These are phyloP conservation scores for Blastomussa wellsi DNA, from an alignment of 92 coral and sea anemone species.

Conservation along the genomic window DNA sequence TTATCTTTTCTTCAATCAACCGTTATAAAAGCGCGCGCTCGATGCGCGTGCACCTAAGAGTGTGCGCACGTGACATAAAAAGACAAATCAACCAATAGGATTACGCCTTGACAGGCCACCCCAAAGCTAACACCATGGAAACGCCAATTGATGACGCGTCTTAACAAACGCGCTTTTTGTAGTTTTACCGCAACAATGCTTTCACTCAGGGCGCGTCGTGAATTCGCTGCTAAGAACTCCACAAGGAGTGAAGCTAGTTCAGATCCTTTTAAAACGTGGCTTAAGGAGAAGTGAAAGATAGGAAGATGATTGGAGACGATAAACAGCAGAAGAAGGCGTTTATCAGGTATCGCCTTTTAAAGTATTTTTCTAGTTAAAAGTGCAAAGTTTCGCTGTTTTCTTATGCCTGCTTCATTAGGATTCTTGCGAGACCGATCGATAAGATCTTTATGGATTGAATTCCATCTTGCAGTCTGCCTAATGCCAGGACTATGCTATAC, in stretches of 20 bases:
- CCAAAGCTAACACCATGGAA: background rate
- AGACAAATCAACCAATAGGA: constrained; percentile 10
- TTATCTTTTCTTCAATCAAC: background rate
- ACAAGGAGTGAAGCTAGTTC: background rate
- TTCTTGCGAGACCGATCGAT: constrained; percentile 26
- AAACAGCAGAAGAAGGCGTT: background rate
- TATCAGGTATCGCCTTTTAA: background rate
- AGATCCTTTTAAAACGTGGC: background rate
- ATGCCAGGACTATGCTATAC: constrained; percentile 7
- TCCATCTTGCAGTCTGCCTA: constrained; percentile 41
- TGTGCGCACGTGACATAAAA: background rate
- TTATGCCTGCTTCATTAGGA: constrained; percentile 48
- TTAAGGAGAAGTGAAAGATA: background rate
- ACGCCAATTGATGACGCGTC: constrained; percentile 29
- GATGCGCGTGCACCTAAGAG: background rate
- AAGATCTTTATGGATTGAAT: constrained; percentile 30
- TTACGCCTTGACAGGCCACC: background rate
- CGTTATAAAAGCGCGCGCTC: background rate
- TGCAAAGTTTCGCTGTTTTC: background rate
- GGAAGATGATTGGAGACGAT: background rate
- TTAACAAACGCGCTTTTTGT: constrained; percentile 2
- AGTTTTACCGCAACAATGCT: background rate
- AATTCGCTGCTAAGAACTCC: background rate
- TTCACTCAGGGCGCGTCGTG: background rate
- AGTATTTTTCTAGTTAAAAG: background rate